phyloP scores from a whole-genome alignment of 2,888 invertebrate species.

The Sussaba pulchella region DNA sequence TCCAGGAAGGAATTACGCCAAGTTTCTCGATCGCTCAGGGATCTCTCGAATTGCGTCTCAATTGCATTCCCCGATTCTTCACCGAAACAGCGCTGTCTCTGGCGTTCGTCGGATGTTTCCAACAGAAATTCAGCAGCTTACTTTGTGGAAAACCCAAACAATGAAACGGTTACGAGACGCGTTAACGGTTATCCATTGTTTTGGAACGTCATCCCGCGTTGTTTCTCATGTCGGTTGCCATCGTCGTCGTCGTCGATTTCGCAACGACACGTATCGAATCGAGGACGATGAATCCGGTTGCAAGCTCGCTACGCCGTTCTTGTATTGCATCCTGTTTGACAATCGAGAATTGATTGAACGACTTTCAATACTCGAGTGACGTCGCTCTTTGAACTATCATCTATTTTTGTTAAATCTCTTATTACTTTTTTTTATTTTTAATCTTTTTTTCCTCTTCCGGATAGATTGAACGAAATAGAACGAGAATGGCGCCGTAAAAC shows the following conservation, averaged over 20 bases:
- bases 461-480: background rate
- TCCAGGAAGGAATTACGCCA: no score
- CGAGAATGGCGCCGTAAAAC: background rate
- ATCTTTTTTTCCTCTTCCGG: background rate
- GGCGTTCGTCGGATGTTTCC: conserved; percentile 58
- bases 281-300: conserved; percentile 72
- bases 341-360: conserved; percentile 23
- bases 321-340: conserved; percentile 23
- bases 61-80: conserved; percentile 43
- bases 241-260: conserved; percentile 37
- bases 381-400: conserved; percentile 12
- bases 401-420: background rate
- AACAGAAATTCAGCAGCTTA: conserved; percentile 47
- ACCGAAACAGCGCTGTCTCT: conserved; percentile 5
- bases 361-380: conserved; percentile 20
- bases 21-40: no score
- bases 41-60: conserved; percentile 16
- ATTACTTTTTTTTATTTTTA: background rate
- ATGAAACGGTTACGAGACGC: conserved; percentile 80
- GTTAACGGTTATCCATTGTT: conserved; percentile 80
- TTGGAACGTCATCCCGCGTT: conserved; percentile 67
- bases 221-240: conserved; percentile 27
- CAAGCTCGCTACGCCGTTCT: conserved; percentile 25
- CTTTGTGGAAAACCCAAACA: conserved; percentile 78
- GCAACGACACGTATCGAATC: conserved; percentile 73